These are phyloP conservation scores for Eutrigla gurnardus DNA, from an alignment of 2,797 vertebrate genomes.

Conservation along the genomic window DNA sequence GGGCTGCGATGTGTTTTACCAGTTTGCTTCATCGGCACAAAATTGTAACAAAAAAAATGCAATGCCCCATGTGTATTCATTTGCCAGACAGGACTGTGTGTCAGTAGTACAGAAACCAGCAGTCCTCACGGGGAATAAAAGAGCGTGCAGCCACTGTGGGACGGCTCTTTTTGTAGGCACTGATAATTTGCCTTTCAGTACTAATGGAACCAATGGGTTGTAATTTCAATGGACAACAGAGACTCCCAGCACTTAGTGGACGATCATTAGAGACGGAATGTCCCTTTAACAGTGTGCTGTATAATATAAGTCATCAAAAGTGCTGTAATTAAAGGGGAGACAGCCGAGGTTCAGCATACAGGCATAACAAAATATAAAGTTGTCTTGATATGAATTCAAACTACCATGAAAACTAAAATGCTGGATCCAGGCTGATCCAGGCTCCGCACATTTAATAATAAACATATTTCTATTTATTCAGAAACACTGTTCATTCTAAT, in stretches of 20 bases:
- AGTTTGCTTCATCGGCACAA: neutral
- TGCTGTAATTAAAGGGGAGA: neutral
- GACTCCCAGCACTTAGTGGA: neutral
- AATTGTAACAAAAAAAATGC: neutral
- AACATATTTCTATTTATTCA: neutral
- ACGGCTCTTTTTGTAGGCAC: neutral
- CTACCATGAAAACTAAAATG: neutral
- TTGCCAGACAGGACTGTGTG: neutral
- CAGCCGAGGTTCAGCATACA: neutral
- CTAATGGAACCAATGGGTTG: slow-evolving; percentile 8
- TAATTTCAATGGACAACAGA: slow-evolving; percentile 16
- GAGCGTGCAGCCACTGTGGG: neutral
- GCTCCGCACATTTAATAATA: neutral
- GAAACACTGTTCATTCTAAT: neutral
- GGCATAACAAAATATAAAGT: neutral
- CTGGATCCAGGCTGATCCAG: neutral
- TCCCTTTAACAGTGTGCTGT: slow-evolving; percentile 7
- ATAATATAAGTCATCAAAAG: neutral
- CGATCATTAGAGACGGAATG: neutral
- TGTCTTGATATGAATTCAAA: neutral
- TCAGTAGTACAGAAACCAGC: neutral
- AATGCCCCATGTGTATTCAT: neutral
- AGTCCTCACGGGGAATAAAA: neutral
- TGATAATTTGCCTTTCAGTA: slow-evolving; percentile 22
- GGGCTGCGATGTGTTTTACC: neutral